Conservation (phyloP, 2,888 invertebrate genomes). For the Hirtodrosophila alboralis region DNA sequence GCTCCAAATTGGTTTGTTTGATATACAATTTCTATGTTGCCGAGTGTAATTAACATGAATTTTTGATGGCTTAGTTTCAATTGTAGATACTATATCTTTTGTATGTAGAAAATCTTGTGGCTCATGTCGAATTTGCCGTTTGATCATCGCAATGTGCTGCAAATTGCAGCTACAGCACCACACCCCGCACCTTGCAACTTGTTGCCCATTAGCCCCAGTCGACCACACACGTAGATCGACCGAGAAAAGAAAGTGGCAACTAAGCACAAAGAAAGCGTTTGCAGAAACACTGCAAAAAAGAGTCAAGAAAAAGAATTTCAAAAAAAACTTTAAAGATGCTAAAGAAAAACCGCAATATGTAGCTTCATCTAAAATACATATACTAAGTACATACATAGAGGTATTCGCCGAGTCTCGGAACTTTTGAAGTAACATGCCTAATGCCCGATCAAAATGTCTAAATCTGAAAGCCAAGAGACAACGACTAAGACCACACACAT, state of each 20-base stretch:
- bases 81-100: conserved; percentile 4
- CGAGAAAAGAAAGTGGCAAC: conserved; percentile 49
- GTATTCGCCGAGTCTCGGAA: conserved; percentile 15
- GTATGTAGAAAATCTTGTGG: too few species aligned
- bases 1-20: too few species aligned
- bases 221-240: conserved; percentile 45
- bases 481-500: conserved; percentile 50
- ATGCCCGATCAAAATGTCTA: conserved; percentile 57
- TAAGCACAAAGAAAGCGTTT: conserved; percentile 51
- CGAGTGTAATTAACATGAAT: too few species aligned
- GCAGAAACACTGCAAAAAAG: conserved; percentile 32
- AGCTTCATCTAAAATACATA: conserved; percentile 35
- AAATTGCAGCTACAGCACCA: conserved; percentile 30
- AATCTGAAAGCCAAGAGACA: conserved; percentile 42
- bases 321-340: background rate
- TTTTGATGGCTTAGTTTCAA: too few species aligned
- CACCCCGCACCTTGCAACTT: conserved; percentile 18
- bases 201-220: conserved; percentile 44
- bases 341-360: conserved; percentile 19
- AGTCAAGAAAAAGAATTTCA: background rate
- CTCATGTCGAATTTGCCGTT: too few species aligned
- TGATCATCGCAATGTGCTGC: conserved; percentile 34
- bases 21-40: too few species aligned
- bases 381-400: conserved; percentile 6
- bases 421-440: conserved; percentile 40